Conservation (phyloP, 2,888 invertebrate species). For the Phengaris arion region DNA sequence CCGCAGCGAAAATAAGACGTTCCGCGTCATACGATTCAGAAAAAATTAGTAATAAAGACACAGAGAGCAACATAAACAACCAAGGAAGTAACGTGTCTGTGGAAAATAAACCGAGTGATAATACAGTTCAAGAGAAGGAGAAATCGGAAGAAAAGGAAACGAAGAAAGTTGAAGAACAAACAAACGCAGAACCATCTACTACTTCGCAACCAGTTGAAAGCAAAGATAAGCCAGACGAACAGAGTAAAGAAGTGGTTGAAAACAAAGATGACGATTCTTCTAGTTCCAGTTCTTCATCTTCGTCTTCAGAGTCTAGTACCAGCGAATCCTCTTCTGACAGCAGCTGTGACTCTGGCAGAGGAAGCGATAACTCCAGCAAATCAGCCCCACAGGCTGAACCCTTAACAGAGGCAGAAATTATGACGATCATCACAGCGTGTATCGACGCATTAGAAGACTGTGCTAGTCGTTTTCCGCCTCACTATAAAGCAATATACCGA, state of each 20-base stretch:
- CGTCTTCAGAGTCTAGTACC: conserved; percentile 78
- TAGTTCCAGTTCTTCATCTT: conserved; percentile 63
- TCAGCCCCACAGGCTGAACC: conserved; percentile 59
- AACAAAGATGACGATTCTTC: conserved; percentile 45
- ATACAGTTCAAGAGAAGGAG: conserved; percentile 42
- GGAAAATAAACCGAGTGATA: conserved; percentile 28
- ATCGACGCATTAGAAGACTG: conserved; percentile 91
- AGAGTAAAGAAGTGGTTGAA: conserved; percentile 40
- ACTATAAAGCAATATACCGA: conserved; percentile 95
- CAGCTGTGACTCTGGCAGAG: conserved; percentile 73
- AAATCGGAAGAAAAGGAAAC: conserved; percentile 28
- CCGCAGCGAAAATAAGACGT: conserved; percentile 68
- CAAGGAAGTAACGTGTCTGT: conserved; percentile 29
- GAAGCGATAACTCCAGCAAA: conserved; percentile 75
- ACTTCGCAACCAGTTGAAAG: conserved; percentile 32
- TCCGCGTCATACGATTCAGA: conserved; percentile 73
- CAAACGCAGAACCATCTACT: conserved; percentile 1
- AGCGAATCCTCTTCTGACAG: conserved; percentile 77
- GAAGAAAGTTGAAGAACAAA: conserved; percentile 27
- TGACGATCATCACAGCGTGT: conserved; percentile 83
- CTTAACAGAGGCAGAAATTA: conserved; percentile 77
- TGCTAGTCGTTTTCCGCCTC: conserved; percentile 90
- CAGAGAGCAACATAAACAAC: conserved; percentile 10
- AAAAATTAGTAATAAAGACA: conserved; percentile 47
- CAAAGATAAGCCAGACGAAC: conserved; percentile 41